Evolutionary conservation across 2,888 invertebrate genomes (phyloP).

Genomic region (Ctenicera cuprea): DNA sequence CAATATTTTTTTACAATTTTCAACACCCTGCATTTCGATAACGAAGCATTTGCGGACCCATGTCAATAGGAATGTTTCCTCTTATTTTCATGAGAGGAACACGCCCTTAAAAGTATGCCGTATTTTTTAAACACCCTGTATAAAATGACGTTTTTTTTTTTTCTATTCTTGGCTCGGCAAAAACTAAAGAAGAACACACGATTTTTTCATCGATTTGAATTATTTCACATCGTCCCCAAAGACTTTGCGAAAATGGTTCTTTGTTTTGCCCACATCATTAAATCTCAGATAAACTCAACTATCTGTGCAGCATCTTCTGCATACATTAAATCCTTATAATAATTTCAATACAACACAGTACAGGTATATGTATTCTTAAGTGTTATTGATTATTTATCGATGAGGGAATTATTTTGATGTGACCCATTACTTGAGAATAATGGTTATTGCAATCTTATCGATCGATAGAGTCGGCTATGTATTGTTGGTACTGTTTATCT

Average conservation of each 20-base stretch:
- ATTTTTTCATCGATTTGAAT: too few relatives aligned
- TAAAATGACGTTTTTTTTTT: too few relatives aligned
- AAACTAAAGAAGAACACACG: too few relatives aligned
- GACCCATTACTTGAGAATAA: constrained; percentile 31
- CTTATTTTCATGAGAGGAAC: too few relatives aligned
- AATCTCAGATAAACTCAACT: background rate
- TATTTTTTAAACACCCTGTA: too few relatives aligned
- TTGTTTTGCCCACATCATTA: constrained; percentile 37
- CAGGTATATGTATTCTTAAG: background rate
- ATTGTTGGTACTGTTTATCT: constrained; percentile 7
- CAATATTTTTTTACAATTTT: too few relatives aligned
- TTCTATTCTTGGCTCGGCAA: too few relatives aligned
- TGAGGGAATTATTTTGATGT: constrained; percentile 36
- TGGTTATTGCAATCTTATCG: constrained; percentile 22
- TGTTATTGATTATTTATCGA: constrained; percentile 37
- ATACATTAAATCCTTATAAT: constrained; percentile 28
- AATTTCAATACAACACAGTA: background rate
- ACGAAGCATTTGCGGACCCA: too few relatives aligned
- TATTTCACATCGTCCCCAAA: constrained; percentile 8
- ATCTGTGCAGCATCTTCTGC: constrained; percentile 16
- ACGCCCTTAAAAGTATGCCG: too few relatives aligned
- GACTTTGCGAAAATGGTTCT: constrained; percentile 12
- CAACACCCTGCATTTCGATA: too few relatives aligned
- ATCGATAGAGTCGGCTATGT: background rate
- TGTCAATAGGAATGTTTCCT: too few relatives aligned